Percentiles rank a stretch among this genome's conserved stretches.
Evolutionary conservation across 2,888 invertebrate species (phyloP).

Genomic region (Apamea monoglypha): DNA sequence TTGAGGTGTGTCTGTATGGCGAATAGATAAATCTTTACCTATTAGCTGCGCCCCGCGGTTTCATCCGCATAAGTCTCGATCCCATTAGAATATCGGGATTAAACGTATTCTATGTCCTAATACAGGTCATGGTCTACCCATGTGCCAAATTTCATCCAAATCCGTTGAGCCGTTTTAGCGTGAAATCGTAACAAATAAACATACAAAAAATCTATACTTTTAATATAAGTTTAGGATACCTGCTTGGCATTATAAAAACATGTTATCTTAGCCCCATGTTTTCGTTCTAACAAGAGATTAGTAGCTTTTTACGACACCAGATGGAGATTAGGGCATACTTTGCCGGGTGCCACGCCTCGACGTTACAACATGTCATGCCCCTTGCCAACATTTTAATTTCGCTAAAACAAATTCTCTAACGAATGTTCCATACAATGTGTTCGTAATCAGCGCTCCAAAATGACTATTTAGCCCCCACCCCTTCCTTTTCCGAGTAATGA

Average conservation of each 20-base stretch:
- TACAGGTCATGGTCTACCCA: background rate
- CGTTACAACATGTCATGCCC: background rate
- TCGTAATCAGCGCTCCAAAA: slow-evolving; percentile 66
- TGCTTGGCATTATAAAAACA: background rate
- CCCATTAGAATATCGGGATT: background rate
- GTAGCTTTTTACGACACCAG: background rate
- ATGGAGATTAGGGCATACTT: background rate
- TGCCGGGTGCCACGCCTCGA: background rate
- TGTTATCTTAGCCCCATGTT: too few relatives aligned
- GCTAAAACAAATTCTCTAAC: slow-evolving; percentile 62
- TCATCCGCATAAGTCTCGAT: background rate
- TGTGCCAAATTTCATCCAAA: background rate
- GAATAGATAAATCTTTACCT: background rate
- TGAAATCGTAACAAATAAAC: background rate
- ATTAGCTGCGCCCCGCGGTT: background rate
- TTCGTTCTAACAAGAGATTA: background rate
- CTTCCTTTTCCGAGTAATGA: slow-evolving; percentile 66
- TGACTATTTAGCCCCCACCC: slow-evolving; percentile 68
- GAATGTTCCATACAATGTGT: slow-evolving; percentile 55
- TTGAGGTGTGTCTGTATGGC: background rate
- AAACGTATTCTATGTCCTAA: background rate
- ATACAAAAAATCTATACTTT: background rate
- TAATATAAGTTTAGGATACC: background rate
- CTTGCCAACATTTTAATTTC: slow-evolving; percentile 50
- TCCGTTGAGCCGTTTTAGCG: background rate